These are phyloP conservation scores for Cryptoprocta ferox DNA, from an alignment of 2,797 vertebrate species.

Conservation along the genomic window DNA sequence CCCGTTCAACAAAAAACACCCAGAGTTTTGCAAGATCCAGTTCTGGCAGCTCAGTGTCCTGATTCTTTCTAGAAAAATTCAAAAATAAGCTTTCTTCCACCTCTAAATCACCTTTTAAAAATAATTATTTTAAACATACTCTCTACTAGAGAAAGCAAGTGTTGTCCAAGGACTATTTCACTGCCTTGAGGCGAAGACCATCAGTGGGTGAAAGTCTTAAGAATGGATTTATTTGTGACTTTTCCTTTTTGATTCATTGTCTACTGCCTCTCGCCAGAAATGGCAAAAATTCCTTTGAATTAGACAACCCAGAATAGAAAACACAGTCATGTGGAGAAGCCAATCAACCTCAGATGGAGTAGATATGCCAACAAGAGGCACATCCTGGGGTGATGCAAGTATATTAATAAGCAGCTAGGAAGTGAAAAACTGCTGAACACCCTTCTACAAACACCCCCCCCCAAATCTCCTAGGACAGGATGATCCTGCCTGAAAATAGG, in stretches of 20 bases:
- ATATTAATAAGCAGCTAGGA: not conserved
- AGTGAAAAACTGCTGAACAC: not conserved
- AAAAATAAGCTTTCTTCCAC: not conserved
- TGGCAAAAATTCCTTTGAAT: constrained; percentile 49
- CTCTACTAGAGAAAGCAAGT: not conserved
- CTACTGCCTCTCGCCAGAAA: constrained; percentile 42
- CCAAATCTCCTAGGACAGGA: not conserved
- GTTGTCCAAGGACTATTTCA: not conserved
- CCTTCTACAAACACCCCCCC: not conserved
- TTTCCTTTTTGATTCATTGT: not conserved
- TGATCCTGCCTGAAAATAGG: not conserved
- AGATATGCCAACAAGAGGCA: not conserved
- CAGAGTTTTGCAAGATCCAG: not conserved
- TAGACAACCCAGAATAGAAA: constrained; percentile 20
- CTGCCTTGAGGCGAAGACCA: not conserved
- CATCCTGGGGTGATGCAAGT: not conserved
- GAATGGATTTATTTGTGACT: not conserved
- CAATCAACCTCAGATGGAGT: constrained; percentile 39
- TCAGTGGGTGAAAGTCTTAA: not conserved
- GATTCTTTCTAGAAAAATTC: not conserved
- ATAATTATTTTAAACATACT: not conserved
- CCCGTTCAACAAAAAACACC: not conserved
- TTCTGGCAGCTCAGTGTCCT: not conserved
- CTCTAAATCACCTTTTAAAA: not conserved
- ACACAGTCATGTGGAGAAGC: constrained; percentile 36